These are phyloP conservation scores for Zaprionus taronus DNA, from an alignment of 1,140 invertebrate species.

Conservation along the genomic window DNA sequence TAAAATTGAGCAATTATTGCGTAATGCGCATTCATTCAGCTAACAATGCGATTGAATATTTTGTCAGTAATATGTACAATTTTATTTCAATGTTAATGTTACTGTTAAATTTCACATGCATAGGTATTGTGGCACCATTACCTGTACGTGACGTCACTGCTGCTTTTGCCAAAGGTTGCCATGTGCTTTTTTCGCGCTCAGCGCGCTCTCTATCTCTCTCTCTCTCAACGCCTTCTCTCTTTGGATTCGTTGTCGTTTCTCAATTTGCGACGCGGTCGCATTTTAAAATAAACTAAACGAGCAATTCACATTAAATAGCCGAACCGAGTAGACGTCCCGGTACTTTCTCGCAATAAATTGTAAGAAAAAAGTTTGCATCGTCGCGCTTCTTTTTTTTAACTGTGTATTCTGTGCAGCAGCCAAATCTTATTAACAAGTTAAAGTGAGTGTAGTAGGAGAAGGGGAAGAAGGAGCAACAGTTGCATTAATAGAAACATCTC, in stretches of 20 bases:
- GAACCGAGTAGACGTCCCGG: slow-evolving; percentile 39
- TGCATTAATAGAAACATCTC: not conserved
- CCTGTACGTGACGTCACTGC: not conserved
- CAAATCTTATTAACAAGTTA: slow-evolving; percentile 25
- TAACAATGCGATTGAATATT: not conserved
- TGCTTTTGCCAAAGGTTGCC: not conserved
- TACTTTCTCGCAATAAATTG: slow-evolving; percentile 15
- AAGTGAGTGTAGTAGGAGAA: slow-evolving; percentile 27
- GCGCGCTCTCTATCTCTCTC: not conserved
- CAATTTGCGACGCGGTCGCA: not conserved
- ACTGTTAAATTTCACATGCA: not conserved
- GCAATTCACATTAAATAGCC: slow-evolving; percentile 33
- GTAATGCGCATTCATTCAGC: not conserved
- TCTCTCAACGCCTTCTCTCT: slow-evolving; percentile 1
- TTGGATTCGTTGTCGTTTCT: slow-evolving; percentile 4
- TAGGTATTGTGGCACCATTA: not conserved
- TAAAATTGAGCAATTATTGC: not conserved
- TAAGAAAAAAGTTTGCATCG: slow-evolving; percentile 24
- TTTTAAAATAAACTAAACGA: slow-evolving; percentile 26
- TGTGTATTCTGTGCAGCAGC: slow-evolving; percentile 14
- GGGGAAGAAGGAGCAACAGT: not conserved
- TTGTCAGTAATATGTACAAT: not conserved
- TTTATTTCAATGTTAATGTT: not conserved
- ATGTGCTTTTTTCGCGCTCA: slow-evolving; percentile 11
- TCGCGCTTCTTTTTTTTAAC: slow-evolving; percentile 40